These are phyloP conservation scores for Neoitamus cyanurus DNA, from an alignment of 2,888 invertebrate genomes.

Conservation along the genomic window DNA sequence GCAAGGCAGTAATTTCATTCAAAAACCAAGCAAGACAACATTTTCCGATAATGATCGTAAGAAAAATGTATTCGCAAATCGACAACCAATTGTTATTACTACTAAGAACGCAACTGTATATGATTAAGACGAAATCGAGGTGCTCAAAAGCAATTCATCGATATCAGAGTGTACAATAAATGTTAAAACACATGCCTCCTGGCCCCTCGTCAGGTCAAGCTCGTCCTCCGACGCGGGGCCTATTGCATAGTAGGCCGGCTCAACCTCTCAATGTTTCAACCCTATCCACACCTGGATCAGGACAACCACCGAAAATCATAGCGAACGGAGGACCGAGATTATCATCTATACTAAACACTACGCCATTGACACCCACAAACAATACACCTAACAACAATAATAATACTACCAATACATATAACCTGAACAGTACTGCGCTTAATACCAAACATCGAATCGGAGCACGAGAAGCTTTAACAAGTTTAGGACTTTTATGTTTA, in stretches of 20 bases:
- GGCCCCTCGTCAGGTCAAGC: conserved; percentile 63
- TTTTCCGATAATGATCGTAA: conserved; percentile 3
- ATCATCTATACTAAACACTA: conserved; percentile 61
- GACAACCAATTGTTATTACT: conserved; percentile 28
- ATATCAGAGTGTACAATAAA: conserved; percentile 50
- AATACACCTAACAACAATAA: conserved; percentile 57
- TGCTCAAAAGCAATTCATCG: background rate
- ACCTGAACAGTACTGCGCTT: conserved; percentile 67
- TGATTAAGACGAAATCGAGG: background rate
- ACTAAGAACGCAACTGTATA: conserved; percentile 25
- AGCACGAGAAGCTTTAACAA: conserved; percentile 83
- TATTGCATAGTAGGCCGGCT: conserved; percentile 65
- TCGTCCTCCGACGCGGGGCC: conserved; percentile 57
- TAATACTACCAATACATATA: conserved; percentile 63
- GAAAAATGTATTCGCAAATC: conserved; percentile 39
- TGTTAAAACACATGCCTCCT: conserved; percentile 59
- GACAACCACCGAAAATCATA: conserved; percentile 55
- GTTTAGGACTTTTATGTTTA: conserved; percentile 85
- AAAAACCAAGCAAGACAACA: background rate
- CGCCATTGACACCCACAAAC: conserved; percentile 59
- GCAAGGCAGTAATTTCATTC: background rate
- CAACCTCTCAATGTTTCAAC: conserved; percentile 77
- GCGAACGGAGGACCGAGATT: conserved; percentile 65
- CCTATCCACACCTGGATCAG: conserved; percentile 61
- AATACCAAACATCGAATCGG: conserved; percentile 70